A percentile compares a stretch with the other conserved stretches of the same genome.
These are phyloP conservation scores for Esox lucius DNA, from an alignment of 2,797 vertebrate species.

Conservation along the genomic window DNA sequence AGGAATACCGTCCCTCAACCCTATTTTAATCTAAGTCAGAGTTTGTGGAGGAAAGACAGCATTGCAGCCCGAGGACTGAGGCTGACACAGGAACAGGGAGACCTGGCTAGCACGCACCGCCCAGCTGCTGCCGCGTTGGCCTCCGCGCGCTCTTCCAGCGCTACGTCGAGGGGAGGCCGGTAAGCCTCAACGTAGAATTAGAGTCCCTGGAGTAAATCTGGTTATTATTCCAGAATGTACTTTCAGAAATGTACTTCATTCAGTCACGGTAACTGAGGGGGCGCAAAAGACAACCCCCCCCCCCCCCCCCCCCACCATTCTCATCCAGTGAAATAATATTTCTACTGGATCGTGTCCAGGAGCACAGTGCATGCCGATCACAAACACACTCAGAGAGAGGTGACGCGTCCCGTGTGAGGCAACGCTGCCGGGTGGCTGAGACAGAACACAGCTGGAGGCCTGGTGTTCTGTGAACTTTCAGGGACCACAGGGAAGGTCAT, in stretches of 20 bases:
- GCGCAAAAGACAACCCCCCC: background rate
- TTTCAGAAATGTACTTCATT: background rate
- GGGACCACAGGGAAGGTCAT: slow-evolving; percentile 9
- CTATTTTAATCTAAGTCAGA: slow-evolving; percentile 8
- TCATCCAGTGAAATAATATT: background rate
- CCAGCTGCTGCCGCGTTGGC: background rate
- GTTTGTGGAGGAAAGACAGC: background rate
- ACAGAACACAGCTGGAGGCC: slow-evolving; percentile 1
- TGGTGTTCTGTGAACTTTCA: slow-evolving; percentile 12
- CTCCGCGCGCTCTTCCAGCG: background rate
- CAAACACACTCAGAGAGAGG: background rate
- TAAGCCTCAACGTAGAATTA: background rate
- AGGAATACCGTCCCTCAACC: background rate
- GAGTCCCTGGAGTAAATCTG: background rate
- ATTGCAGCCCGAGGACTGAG: background rate
- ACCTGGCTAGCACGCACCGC: background rate
- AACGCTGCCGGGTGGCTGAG: background rate
- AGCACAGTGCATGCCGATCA: background rate
- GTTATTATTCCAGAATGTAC: background rate
- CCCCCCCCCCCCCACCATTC: too few species aligned
- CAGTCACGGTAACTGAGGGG: background rate
- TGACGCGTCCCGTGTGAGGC: background rate
- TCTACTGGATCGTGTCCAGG: background rate
- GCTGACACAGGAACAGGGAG: background rate
- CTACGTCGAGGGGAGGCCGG: background rate